Percentiles rank a stretch among this genome's conserved stretches.
Conservation (phyloP, 2,113 vertebrate species). For the Hypanus sabinus region DNA sequence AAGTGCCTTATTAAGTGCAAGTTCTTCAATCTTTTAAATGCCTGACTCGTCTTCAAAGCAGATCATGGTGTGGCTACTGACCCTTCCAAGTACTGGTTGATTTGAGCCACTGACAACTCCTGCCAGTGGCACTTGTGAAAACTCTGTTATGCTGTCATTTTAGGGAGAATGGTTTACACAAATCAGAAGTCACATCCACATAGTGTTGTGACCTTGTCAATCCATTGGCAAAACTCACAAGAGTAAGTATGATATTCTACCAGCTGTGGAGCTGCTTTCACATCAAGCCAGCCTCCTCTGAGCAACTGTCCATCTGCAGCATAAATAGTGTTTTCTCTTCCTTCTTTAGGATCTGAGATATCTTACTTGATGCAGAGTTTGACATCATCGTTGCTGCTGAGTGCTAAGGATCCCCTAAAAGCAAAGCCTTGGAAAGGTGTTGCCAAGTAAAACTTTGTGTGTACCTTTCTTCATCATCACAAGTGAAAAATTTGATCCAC, state of each 20-base stretch:
- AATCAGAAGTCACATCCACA: background rate
- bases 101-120: background rate
- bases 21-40: background rate
- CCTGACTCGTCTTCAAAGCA: background rate
- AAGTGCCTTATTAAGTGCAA: background rate
- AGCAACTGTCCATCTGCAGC: background rate
- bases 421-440: too few species aligned
- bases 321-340: background rate
- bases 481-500: too few species aligned
- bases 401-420: too few species aligned
- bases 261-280: background rate
- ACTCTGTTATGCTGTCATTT: background rate
- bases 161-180: background rate
- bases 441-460: too few species aligned
- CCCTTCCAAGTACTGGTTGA: background rate
- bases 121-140: background rate
- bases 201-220: background rate
- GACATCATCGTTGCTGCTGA: too few species aligned
- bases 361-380: too few species aligned
- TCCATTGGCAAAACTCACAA: background rate
- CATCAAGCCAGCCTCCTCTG: background rate
- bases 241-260: background rate
- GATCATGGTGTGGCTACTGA: background rate
- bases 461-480: too few species aligned
- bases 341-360: too few species aligned